Base-by-base conservation (phyloP, 2,797 vertebrate genomes). In the Parauchenoglanis ngamensis region DNA sequence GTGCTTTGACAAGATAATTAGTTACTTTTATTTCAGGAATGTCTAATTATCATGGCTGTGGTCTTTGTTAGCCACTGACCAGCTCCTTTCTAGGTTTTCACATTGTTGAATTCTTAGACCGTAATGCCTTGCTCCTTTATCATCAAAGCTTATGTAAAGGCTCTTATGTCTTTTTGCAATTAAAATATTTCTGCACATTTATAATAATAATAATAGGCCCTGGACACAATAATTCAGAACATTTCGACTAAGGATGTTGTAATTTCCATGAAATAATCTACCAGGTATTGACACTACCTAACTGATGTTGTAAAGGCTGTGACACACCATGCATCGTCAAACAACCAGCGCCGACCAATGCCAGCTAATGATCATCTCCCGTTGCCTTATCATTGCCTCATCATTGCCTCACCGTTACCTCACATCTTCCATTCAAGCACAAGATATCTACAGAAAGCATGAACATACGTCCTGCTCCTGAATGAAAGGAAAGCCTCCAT, bases 1-100 rank as follows among this genome's bases (percentile, higher is more conserved):
- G 25, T 75, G 77, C 83, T 85, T 73, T 80, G 83, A 85, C 61
- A 81, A 65, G 77, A 88, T 85, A 88, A 85, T 88, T 80, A 80
- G 65, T 65, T 23, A 81, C 56, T 73, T 85, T 88, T 73, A 84
- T 85, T 85, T 85, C 77, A 72, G 67, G 83, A 88, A 85, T 72
- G 44, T 85, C 44, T 88, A 40, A 80, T 80, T 70, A 88, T 73
- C 54, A 13, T 52, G 86, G 40, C 23, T 65, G 54, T 56, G 49
- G 75, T 52, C 61, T 70, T 10, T 87, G 40, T 17, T 79, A 79
- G 75, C 63, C 52, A 70, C 28, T 84, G 59, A 31, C 75, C 79
- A 80, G 44, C 63, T 87, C 61, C 13, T 77, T 44, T 70, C 46
- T 17, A 56, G 65, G 23, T 77, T 40, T 73, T 46, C 54, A 12